A percentile compares a stretch with the other conserved stretches of the same genome.
These are phyloP conservation scores for Drosophila prostipennis DNA, from an alignment of 2,888 invertebrate species.

Conservation along the genomic window DNA sequence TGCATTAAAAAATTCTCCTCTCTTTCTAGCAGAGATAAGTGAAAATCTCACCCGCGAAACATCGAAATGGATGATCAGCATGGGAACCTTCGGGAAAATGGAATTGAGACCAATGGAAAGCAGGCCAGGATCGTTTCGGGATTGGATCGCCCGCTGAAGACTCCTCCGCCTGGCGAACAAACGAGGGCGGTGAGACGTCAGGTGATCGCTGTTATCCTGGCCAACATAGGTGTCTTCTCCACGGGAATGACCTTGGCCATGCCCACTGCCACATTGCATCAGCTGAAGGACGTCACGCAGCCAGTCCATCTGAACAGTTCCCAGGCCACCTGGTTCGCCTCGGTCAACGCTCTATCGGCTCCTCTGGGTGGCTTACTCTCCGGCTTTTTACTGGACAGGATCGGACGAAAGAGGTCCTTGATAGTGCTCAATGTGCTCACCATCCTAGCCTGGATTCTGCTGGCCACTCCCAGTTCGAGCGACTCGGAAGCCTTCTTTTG, in stretches of 20 bases:
- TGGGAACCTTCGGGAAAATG: constrained; percentile 33
- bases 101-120: constrained; percentile 27
- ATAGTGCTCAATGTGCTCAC: constrained; percentile 79
- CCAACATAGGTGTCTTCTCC: constrained; percentile 82
- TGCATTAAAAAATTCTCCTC: neutral
- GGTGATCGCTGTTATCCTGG: constrained; percentile 80
- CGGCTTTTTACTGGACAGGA: constrained; percentile 79
- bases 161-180: constrained; percentile 80
- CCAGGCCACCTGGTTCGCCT: constrained; percentile 83
- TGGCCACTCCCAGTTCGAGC: constrained; percentile 77
- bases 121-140: constrained; percentile 62
- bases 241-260: constrained; percentile 82
- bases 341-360: constrained; percentile 81
- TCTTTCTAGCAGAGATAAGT: constrained; percentile 13
- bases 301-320: constrained; percentile 67
- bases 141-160: constrained; percentile 54
- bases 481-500: constrained; percentile 66
- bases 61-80: constrained; percentile 28
- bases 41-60: neutral
- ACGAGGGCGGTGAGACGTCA: constrained; percentile 79
- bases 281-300: constrained; percentile 74
- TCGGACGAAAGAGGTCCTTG: constrained; percentile 82
- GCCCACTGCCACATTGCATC: constrained; percentile 80
- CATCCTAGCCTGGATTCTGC: constrained; percentile 80
- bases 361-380: constrained; percentile 83